These are phyloP conservation scores for Eristalinus aeneus DNA, from an alignment of 2,888 invertebrate species.

Conservation along the genomic window DNA sequence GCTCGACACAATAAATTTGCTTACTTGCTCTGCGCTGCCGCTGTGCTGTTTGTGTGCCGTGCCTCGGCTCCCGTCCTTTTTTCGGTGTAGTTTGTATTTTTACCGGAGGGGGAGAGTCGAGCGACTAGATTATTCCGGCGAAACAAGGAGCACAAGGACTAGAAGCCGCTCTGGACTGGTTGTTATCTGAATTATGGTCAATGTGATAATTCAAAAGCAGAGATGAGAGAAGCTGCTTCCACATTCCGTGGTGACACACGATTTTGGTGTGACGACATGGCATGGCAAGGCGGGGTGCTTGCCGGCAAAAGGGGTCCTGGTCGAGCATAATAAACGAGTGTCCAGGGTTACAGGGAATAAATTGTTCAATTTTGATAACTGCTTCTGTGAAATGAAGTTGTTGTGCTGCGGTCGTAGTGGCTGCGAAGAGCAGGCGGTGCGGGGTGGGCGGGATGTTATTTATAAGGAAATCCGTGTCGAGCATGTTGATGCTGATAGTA, in stretches of 20 bases:
- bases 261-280: conserved; percentile 61
- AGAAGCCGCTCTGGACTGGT: conserved; percentile 57
- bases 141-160: conserved; percentile 57
- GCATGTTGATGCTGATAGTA: conserved; percentile 7
- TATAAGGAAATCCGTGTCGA: conserved; percentile 19
- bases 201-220: conserved; percentile 72
- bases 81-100: conserved; percentile 1
- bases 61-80: not conserved
- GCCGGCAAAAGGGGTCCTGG: conserved; percentile 20
- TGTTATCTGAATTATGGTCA: conserved; percentile 73
- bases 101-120: conserved; percentile 11
- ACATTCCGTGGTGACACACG: conserved; percentile 66
- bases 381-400: conserved; percentile 48
- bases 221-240: conserved; percentile 62
- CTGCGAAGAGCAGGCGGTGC: not conserved
- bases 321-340: conserved; percentile 34
- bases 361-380: conserved; percentile 61
- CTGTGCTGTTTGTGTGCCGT: conserved; percentile 22
- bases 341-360: conserved; percentile 39
- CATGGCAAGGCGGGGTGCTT: not conserved
- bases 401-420: not conserved
- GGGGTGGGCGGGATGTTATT: not conserved
- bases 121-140: conserved; percentile 62
- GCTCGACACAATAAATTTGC: conserved; percentile 64
- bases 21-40: conserved; percentile 51